Evolutionary conservation across 2,113 vertebrate genomes (phyloP), one percentile per base, ranked within the genome.

Genomic region (Aspidoscelis tigris): DNA sequence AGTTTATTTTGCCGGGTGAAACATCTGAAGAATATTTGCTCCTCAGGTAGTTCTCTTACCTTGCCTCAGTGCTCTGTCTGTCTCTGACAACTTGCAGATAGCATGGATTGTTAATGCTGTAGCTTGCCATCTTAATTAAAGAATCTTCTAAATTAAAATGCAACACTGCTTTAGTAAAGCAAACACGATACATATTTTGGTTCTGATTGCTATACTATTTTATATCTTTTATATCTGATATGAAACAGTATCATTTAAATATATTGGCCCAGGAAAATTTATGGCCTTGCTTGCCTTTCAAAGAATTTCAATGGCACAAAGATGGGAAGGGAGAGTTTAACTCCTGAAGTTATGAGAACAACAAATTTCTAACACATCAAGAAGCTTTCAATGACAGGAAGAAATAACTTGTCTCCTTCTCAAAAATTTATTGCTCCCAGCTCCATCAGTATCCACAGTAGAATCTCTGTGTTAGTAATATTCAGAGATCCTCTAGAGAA

Each of bases 381-480:
- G 80, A 82, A 43, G 33, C 14, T 73, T 39, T 73, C 70, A 72
- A 82, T 82, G 80, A 73, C 80, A 82, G 70, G 69, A 82, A 61
- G 50, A 41, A 81, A 82, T 73, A 73, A 82, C 53, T 61, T 58
- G 53, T 61, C 80, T 82, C 39, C 80, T 82, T 82, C 61, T 64
- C 69, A 61, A 82, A 55, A 73, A 82, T 82, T 73, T 82, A 82
- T 82, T 58, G 55, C 80, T 82, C n/a, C 43, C 70, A 12, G 80
- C 43, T 82, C 22, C 53, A 44, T 43, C 39, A 41, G 10, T 55
- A 58, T 58, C 47, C n/a, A 81, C 68, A 41, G 39, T 61, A 22
- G 53, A 73, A 44, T 44, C 39, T 22, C 55, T 64, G 8, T 81
- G 50, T 82, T 22, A 73, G 53, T 73, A 72, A 73, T 82, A 82